Evolutionary conservation across 30 jellyfish, hydroid and myxozoan species (phyloP).

Genomic region (Hydractinia symbiolongicarpus): DNA sequence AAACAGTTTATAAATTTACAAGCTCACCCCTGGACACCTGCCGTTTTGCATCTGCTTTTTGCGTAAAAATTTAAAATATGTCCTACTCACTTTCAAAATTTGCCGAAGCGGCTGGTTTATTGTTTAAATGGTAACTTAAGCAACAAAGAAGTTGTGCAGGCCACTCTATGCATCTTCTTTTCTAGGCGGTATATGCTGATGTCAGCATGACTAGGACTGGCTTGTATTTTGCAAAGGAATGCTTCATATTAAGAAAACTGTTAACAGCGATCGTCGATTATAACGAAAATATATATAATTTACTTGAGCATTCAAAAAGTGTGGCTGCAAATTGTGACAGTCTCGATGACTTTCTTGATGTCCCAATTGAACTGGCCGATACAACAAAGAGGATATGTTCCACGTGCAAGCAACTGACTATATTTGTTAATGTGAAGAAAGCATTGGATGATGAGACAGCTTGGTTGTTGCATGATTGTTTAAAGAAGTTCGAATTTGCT

Average conservation of each 20-base stretch:
- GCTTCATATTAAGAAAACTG: conserved; percentile 27
- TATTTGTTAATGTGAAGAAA: conserved; percentile 22
- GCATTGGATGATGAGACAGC: conserved; percentile 16
- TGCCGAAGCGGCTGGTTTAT: too few species aligned
- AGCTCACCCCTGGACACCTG: too few species aligned
- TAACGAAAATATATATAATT: conserved; percentile 28
- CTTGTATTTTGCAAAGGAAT: conserved; percentile 35
- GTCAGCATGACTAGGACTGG: not conserved
- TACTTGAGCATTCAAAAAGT: conserved; percentile 18
- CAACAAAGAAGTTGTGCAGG: not conserved
- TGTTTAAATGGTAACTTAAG: too few species aligned
- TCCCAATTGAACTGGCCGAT: conserved; percentile 41
- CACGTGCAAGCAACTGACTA: conserved; percentile 19
- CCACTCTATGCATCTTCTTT: not conserved
- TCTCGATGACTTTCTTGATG: conserved; percentile 30
- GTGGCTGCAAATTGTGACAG: conserved; percentile 28
- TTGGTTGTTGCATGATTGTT: conserved; percentile 20
- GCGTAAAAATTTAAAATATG: too few species aligned
- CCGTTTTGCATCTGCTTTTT: too few species aligned
- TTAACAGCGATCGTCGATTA: conserved; percentile 31
- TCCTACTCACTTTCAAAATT: too few species aligned
- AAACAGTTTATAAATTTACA: too few species aligned
- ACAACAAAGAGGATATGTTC: conserved; percentile 31
- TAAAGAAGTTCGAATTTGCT: conserved; percentile 56
- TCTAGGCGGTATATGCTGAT: conserved; percentile 41